phyloP scores from a whole-genome alignment of 2,888 invertebrate genomes.

The Drosophila diplacantha region DNA sequence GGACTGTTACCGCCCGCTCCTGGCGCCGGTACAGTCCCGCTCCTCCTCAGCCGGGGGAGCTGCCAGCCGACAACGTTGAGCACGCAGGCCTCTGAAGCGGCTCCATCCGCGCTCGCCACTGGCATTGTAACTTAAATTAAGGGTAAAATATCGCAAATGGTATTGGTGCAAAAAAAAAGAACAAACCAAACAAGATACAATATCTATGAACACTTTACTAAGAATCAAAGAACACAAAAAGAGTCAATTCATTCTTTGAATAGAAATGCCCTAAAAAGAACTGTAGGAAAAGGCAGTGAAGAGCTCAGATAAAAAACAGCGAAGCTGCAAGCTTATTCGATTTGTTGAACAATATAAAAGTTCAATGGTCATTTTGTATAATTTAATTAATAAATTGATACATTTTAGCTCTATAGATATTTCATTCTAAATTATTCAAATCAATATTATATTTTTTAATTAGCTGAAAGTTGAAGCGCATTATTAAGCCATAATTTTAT shows the following conservation, averaged over 20 bases:
- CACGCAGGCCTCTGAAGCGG: slow-evolving; percentile 30
- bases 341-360: not conserved
- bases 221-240: slow-evolving; percentile 1
- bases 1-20: slow-evolving; percentile 25
- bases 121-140: slow-evolving; percentile 73
- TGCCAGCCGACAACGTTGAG: slow-evolving; percentile 58
- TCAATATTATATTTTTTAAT: not conserved
- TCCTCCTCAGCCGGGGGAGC: slow-evolving; percentile 19
- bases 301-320: slow-evolving; percentile 26
- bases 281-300: slow-evolving; percentile 1
- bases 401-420: not conserved
- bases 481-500: not conserved
- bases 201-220: slow-evolving; percentile 20
- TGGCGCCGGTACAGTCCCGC: slow-evolving; percentile 31
- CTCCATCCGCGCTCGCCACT: slow-evolving; percentile 52
- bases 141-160: slow-evolving; percentile 77
- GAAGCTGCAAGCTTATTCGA: slow-evolving; percentile 44
- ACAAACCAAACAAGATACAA: slow-evolving; percentile 31
- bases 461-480: not conserved
- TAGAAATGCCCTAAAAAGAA: not conserved
- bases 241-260: not conserved
- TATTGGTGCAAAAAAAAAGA: slow-evolving; percentile 71
- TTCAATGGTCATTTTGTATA: not conserved
- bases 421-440: not conserved
- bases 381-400: not conserved